Percentiles rank a stretch among this genome's conserved stretches.
phyloP scores from a whole-genome alignment of 2,797 vertebrate genomes.

The Sphaeramia orbicularis region DNA sequence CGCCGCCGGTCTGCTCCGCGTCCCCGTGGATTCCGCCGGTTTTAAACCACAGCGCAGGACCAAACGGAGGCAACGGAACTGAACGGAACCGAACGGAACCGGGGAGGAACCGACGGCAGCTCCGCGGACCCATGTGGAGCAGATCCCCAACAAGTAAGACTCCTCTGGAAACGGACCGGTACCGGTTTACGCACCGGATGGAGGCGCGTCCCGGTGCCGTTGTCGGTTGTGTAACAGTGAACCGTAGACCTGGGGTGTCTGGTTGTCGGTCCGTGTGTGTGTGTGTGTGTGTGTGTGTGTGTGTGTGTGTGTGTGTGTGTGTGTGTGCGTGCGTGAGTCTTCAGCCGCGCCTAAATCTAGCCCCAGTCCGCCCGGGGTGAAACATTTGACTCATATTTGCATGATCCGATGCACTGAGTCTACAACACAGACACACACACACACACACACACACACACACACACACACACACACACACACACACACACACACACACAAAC shows the following conservation, averaged over 20 bases:
- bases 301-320: too few species aligned
- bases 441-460: neutral
- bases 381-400: constrained; percentile 85
- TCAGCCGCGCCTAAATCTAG: constrained; percentile 64
- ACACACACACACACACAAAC: too few species aligned
- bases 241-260: too few species aligned
- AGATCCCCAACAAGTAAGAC: constrained; percentile 58
- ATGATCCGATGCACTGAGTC: constrained; percentile 57
- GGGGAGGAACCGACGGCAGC: neutral
- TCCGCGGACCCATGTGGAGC: constrained; percentile 34
- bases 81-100: too few species aligned
- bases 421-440: constrained; percentile 1
- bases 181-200: too few species aligned
- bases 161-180: too few species aligned
- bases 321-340: too few species aligned
- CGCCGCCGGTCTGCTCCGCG: too few species aligned
- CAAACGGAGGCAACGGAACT: neutral
- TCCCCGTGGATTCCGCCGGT: too few species aligned
- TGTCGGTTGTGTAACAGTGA: neutral
- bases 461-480: neutral
- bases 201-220: too few species aligned
- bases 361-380: constrained; percentile 46
- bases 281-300: constrained; percentile 12
- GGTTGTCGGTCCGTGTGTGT: neutral
- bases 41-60: neutral